phyloP scores from a whole-genome alignment of 2,888 invertebrate genomes.

The Celastrina argiolus region DNA sequence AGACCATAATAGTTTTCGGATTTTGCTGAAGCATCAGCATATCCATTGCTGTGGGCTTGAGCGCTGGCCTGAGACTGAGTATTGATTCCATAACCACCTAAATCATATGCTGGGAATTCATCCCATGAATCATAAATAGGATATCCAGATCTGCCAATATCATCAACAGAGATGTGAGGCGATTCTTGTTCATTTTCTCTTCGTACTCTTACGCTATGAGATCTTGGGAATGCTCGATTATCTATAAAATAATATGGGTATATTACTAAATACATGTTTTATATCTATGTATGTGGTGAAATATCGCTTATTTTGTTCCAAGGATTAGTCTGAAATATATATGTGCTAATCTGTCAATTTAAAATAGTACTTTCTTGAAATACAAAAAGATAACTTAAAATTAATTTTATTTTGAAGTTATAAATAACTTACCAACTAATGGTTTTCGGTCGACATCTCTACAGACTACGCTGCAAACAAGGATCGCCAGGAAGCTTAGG shows the following conservation, averaged over 20 bases:
- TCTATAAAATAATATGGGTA: neutral
- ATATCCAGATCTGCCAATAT: neutral
- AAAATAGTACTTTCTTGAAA: too few relatives aligned
- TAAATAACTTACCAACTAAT: conserved; percentile 13
- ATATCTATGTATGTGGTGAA: too few relatives aligned
- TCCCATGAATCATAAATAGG: neutral
- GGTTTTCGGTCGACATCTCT: conserved; percentile 16
- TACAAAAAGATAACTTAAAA: too few relatives aligned
- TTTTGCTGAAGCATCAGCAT: neutral
- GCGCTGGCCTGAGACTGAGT: neutral
- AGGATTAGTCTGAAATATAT: too few relatives aligned
- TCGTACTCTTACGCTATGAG: neutral
- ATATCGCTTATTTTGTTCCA: too few relatives aligned
- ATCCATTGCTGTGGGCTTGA: neutral
- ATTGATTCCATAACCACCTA: neutral
- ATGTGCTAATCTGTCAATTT: too few relatives aligned
- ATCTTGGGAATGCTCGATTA: conserved; percentile 5
- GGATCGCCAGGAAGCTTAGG: conserved; percentile 42
- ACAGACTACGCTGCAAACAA: conserved; percentile 32
- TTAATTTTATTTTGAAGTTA: too few relatives aligned
- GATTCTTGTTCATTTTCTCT: conserved; percentile 5
- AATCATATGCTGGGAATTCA: neutral
- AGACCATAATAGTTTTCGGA: neutral
- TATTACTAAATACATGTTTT: neutral
- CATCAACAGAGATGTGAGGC: neutral